A percentile compares a stretch with the other conserved stretches of the same genome.
phyloP scores from a whole-genome alignment of 2,888 invertebrate species.

The Lamproptera curius region DNA sequence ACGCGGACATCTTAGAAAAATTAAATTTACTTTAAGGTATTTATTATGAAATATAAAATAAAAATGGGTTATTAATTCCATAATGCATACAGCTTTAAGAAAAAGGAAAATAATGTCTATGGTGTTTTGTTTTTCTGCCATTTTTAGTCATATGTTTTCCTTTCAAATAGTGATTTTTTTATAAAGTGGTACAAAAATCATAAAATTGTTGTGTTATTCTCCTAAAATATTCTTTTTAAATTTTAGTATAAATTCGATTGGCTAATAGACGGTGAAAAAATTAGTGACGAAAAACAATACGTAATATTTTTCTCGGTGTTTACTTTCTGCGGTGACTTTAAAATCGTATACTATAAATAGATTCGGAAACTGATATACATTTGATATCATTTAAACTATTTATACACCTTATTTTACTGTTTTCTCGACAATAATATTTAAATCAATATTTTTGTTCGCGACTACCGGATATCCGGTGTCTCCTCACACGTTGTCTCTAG shows the following conservation, averaged over 20 bases:
- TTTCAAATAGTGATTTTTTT: constrained; percentile 61
- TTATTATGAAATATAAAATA: no score
- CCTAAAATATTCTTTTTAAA: constrained; percentile 50
- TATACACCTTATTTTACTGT: not conserved
- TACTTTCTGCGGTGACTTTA: constrained; percentile 1
- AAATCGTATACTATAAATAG: no score
- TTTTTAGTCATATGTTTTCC: constrained; percentile 73
- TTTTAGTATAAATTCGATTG: constrained; percentile 31
- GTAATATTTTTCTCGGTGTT: constrained; percentile 12
- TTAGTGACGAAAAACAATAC: constrained; percentile 15
- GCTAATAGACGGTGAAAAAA: constrained; percentile 20
- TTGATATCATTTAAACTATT: not conserved
- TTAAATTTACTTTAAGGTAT: no score
- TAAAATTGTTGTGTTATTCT: constrained; percentile 63
- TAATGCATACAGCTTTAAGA: not conserved
- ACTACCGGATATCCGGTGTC: constrained; percentile 71
- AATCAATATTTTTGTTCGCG: constrained; percentile 36
- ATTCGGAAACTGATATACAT: no score
- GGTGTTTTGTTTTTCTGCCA: constrained; percentile 62
- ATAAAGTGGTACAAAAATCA: constrained; percentile 49
- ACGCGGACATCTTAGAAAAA: no score
- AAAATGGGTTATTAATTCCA: not conserved
- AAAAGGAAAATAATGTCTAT: constrained; percentile 51
- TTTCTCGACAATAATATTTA: constrained; percentile 15
- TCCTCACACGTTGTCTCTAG: constrained; percentile 74